Percentiles rank a stretch among this genome's conserved stretches.
phyloP scores from a whole-genome alignment of 2,113 vertebrate species.

The Rhinichthys klamathensis region DNA sequence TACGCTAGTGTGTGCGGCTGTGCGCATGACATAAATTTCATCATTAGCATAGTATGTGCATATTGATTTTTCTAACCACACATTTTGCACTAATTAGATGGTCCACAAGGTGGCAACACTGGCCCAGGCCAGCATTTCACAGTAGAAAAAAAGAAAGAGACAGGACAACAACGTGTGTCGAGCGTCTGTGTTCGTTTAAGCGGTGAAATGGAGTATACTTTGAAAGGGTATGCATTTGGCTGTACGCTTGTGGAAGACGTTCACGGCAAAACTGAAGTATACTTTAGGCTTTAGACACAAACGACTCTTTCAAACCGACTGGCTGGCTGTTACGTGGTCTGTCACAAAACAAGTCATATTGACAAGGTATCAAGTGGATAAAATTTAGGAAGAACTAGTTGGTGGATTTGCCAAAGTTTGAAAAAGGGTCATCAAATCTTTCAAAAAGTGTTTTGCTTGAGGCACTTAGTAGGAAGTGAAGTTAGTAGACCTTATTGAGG shows the following conservation, averaged over 20 bases:
- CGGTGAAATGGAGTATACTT: not conserved
- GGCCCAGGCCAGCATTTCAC: not conserved
- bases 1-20: not conserved
- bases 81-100: not conserved
- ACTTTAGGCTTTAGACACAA: not conserved
- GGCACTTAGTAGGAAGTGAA: not conserved
- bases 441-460: not conserved
- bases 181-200: not conserved
- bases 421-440: not conserved
- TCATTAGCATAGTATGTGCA: not conserved
- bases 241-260: not conserved
- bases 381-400: not conserved
- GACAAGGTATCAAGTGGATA: not conserved
- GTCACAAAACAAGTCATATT: not conserved
- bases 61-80: not conserved
- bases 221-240: not conserved
- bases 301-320: not conserved
- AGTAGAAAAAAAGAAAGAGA: not conserved
- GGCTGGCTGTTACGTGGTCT: not conserved
- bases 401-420: not conserved
- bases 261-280: not conserved
- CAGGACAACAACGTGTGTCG: not conserved
- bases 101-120: not conserved
- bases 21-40: not conserved
- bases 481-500: not conserved